A percentile compares a stretch with the other conserved stretches of the same genome.
phyloP scores from a whole-genome alignment of 2,888 invertebrate species.

The Sinelater perroti region DNA sequence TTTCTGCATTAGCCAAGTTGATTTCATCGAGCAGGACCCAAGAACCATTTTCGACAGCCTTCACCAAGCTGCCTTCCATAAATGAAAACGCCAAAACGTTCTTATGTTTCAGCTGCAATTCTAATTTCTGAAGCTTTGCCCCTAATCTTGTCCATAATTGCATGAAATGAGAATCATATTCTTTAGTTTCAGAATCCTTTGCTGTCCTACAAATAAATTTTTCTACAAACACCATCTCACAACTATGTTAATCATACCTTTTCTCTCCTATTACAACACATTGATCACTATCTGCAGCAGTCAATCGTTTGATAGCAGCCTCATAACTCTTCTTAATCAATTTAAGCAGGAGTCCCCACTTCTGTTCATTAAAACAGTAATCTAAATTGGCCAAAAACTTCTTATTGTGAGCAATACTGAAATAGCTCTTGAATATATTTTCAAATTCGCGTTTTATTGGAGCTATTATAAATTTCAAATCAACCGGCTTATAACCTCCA shows the following conservation, averaged over 20 bases:
- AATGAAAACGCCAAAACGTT: constrained; percentile 86
- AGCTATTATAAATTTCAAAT: constrained; percentile 81
- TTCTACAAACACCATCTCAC: too few species aligned
- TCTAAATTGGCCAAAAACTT: constrained; percentile 85
- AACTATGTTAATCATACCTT: constrained; percentile 16
- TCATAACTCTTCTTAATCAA: constrained; percentile 79
- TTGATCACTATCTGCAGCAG: constrained; percentile 2
- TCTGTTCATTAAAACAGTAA: constrained; percentile 75
- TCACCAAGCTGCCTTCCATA: constrained; percentile 91
- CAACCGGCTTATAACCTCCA: constrained; percentile 97
- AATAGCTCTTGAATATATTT: constrained; percentile 80
- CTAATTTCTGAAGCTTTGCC: constrained; percentile 74
- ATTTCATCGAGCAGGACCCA: constrained; percentile 99
- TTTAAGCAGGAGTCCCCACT: constrained; percentile 76
- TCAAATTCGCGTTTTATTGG: constrained; percentile 88
- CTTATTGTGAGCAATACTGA: constrained; percentile 78
- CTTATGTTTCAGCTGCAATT: constrained; percentile 76
- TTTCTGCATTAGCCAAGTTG: constrained; percentile 96
- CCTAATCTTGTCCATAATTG: constrained; percentile 73
- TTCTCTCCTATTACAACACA: constrained; percentile 12
- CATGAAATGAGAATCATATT: constrained; percentile 55
- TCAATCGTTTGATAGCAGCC: constrained; percentile 70
- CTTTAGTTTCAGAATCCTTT: constrained; percentile 52
- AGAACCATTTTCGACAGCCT: constrained; percentile 88
- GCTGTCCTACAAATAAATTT: too few species aligned